A percentile compares a stretch with the other conserved stretches of the same genome.
Conservation (phyloP, 2,888 invertebrate species). For the Andrena fulva region DNA sequence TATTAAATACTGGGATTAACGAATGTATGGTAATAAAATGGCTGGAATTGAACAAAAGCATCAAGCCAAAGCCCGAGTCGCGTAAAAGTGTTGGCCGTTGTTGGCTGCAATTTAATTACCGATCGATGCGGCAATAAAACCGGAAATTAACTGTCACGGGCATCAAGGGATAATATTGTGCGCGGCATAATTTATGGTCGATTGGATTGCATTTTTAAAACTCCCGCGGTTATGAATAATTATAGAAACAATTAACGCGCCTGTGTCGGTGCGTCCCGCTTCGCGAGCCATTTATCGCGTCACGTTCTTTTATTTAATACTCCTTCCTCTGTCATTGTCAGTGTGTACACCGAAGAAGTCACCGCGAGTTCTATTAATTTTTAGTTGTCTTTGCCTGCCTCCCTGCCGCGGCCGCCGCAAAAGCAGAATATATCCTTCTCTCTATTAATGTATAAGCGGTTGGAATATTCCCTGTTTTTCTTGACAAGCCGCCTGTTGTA, state of each 20-base stretch:
- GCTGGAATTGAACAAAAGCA: conserved; percentile 39
- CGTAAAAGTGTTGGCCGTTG: conserved; percentile 44
- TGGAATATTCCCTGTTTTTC: too few relatives aligned
- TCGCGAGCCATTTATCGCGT: not conserved
- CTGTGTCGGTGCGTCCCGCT: not conserved
- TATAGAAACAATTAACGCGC: conserved; percentile 38
- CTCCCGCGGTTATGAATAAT: conserved; percentile 52
- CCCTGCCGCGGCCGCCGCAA: too few relatives aligned
- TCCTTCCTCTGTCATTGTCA: not conserved
- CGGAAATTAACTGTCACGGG: conserved; percentile 55
- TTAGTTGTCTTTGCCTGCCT: too few relatives aligned
- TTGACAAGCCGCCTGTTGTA: not conserved
- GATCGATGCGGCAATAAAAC: conserved; percentile 61
- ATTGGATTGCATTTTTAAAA: conserved; percentile 39
- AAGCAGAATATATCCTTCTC: not conserved
- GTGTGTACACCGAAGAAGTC: not conserved
- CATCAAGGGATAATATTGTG: conserved; percentile 16
- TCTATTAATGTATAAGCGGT: not conserved
- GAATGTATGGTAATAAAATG: conserved; percentile 51
- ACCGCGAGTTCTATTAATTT: not conserved
- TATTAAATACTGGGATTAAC: conserved; percentile 57
- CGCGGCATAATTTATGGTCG: conserved; percentile 42
- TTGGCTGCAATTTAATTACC: conserved; percentile 56
- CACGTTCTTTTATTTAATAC: not conserved
- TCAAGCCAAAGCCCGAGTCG: not conserved